Conservation (phyloP, 2,888 invertebrate genomes). For the Agrochola macilenta region DNA sequence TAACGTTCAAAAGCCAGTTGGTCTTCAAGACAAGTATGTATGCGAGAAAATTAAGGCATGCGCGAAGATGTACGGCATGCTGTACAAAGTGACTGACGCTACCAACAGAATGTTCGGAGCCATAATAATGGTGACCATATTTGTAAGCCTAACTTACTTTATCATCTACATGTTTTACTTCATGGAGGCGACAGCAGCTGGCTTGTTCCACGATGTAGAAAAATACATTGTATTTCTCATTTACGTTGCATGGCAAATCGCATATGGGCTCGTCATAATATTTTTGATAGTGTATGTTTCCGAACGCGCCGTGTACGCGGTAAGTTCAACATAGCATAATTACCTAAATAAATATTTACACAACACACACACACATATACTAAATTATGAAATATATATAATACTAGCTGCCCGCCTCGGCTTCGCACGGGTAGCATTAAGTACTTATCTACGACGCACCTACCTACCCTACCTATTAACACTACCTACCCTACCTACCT, state of each 20-base stretch:
- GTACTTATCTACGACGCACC: too few relatives aligned
- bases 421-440: too few relatives aligned
- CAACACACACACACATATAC: too few relatives aligned
- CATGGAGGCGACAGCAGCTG: conserved; percentile 83
- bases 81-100: conserved; percentile 70
- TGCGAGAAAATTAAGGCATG: conserved; percentile 78
- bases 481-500: too few relatives aligned
- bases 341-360: too few relatives aligned
- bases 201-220: conserved; percentile 76
- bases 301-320: conserved; percentile 75
- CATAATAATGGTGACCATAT: conserved; percentile 72
- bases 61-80: conserved; percentile 76
- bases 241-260: conserved; percentile 79
- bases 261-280: conserved; percentile 72
- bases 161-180: conserved; percentile 82
- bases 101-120: conserved; percentile 75
- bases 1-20: conserved; percentile 66
- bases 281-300: conserved; percentile 73
- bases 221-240: conserved; percentile 77
- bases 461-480: too few relatives aligned
- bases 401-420: too few relatives aligned
- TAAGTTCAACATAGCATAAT: conserved; percentile 55
- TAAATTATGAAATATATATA: too few relatives aligned
- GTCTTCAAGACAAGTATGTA: conserved; percentile 73
- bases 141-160: conserved; percentile 70